A percentile compares a stretch with the other conserved stretches of the same genome.
Conservation (phyloP, 2,113 vertebrate species). For the Gnathonemus longibarbis region DNA sequence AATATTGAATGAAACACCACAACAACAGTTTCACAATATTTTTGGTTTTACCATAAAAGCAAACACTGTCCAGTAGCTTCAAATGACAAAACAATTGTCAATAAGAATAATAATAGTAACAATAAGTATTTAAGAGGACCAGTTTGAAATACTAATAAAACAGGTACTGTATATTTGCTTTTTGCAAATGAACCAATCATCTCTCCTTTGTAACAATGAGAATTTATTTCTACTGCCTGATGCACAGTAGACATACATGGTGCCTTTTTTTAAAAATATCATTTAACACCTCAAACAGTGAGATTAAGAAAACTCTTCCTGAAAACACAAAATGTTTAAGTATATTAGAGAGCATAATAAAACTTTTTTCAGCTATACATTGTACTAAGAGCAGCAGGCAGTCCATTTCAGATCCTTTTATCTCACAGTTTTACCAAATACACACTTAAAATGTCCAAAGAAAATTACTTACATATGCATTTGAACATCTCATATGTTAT, state of each 20-base stretch:
- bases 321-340: not conserved
- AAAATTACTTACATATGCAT: not conserved
- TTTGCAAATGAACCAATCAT: not conserved
- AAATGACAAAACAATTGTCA: not conserved
- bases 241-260: not conserved
- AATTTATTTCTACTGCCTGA: not conserved
- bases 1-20: not conserved
- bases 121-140: not conserved
- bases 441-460: not conserved
- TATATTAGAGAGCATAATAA: not conserved
- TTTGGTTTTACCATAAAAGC: not conserved
- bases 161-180: not conserved
- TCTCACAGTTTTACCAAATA: not conserved
- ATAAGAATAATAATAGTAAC: not conserved
- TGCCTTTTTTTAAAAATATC: not conserved
- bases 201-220: not conserved
- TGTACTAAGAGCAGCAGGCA: not conserved
- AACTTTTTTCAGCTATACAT: not conserved
- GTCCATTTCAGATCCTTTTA: not conserved
- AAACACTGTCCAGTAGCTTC: not conserved
- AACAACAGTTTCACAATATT: not conserved
- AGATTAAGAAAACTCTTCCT: not conserved
- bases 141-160: not conserved
- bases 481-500: not conserved
- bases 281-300: not conserved